Conservation (phyloP, 2,888 invertebrate genomes). For the Tipula helvola region DNA sequence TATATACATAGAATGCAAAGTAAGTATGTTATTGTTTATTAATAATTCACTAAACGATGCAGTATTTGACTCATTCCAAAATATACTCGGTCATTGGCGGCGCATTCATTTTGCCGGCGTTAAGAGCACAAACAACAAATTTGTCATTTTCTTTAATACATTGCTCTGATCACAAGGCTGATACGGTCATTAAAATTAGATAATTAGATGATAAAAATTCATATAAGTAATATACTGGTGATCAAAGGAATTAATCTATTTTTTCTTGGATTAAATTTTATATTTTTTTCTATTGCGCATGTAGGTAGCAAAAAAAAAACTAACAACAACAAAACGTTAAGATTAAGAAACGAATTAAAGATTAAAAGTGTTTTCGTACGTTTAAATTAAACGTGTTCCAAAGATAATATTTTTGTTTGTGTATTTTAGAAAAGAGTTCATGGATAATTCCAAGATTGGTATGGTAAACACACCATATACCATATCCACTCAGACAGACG, state of each 20-base stretch:
- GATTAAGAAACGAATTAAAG: not conserved
- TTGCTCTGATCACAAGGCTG: not conserved
- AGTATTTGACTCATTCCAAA: too few relatives aligned
- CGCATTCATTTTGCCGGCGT: not conserved
- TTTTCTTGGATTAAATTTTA: not conserved
- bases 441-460: not conserved
- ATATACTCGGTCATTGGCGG: not conserved
- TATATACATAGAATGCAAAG: too few relatives aligned
- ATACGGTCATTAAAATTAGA: constrained; percentile 6
- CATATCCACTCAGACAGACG: not conserved
- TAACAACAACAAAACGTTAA: not conserved
- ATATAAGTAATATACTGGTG: not conserved
- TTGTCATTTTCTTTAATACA: not conserved
- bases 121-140: not conserved
- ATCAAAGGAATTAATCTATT: not conserved
- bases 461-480: not conserved
- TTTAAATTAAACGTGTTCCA: not conserved
- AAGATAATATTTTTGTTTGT: not conserved
- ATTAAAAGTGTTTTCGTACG: not conserved
- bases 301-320: not conserved
- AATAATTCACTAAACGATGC: too few relatives aligned
- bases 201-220: constrained; percentile 10
- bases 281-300: not conserved
- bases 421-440: not conserved
- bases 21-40: too few relatives aligned